Base-by-base conservation (phyloP, 2,888 invertebrate species). In the Seira ritae region DNA sequence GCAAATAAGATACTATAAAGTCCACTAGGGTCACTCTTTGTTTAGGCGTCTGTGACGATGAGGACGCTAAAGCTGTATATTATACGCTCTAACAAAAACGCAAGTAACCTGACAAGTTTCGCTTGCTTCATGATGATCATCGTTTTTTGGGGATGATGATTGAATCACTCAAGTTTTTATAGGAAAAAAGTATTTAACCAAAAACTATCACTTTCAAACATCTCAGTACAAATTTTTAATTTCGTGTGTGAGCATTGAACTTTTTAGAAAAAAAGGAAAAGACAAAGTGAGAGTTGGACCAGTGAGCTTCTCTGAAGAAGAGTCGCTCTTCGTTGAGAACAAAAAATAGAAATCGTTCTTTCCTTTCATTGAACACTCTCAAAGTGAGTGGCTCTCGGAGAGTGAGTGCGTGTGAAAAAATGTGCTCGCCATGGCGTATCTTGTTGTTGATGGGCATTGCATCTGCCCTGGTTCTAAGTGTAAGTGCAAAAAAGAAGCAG, bases 161-260 rank as follows among this genome's bases (percentile, higher is more conserved):
- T 70, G 69, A 69, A 74, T 74, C 69, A 74, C 74, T 80, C 74
- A 80, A 80, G 74, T 80, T 80, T 80, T 80, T 80, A 74, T 80
- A 80, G 73, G 69, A 73, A 72, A n/a, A n/a, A 79, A 80, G 80
- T 80, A 80, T 80, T 80, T 80, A 80, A 80, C 80, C 80, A 80
- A 80, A 80, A 80, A 80, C 80, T 80, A 80, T 80, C 80, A 80
- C 80, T 80, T 80, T 80, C 80, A 80, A 80, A 74, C 74, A 68
- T 73, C 80, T 80, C 80, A 80, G 80, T 80, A 68, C 68, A 80
- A 74, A 74, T 80, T 80, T 73, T 80, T 74, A 80, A 80, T 80
- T 80, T 80, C 80, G 37, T 80, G 74, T 62, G 80, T 80, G 80
- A 74, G 80, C 80, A 80, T 80, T 80, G 80, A 80, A 80, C 80